A percentile compares a stretch with the other conserved stretches of the same genome.
These are phyloP conservation scores for Chionodraco myersi DNA, from an alignment of 2,113 vertebrate genomes.

Conservation along the genomic window DNA sequence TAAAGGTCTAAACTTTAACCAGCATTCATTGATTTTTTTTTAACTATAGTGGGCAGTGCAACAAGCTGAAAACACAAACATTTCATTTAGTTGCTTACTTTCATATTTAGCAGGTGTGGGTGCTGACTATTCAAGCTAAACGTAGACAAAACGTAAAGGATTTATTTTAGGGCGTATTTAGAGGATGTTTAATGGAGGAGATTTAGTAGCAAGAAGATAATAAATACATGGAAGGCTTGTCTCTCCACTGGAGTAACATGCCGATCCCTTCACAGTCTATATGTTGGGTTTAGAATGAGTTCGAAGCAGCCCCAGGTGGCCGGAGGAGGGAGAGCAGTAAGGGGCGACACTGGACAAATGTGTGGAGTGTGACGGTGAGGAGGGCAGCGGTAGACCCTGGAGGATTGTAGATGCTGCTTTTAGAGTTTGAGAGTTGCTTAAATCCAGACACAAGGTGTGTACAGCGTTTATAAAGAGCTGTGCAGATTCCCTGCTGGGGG, in stretches of 20 bases:
- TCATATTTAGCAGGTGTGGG: background rate
- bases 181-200: background rate
- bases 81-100: background rate
- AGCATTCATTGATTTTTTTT: background rate
- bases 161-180: background rate
- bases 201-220: background rate
- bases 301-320: conserved; percentile 15
- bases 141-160: background rate
- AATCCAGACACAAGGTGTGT: conserved; percentile 16
- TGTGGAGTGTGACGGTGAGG: conserved; percentile 43
- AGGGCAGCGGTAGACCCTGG: conserved; percentile 23
- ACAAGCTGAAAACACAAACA: background rate
- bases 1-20: background rate
- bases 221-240: background rate
- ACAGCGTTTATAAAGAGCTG: conserved; percentile 13
- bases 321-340: background rate
- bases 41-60: background rate
- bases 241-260: background rate
- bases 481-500: background rate
- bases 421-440: conserved; percentile 13
- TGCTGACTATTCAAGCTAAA: background rate
- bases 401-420: conserved; percentile 15
- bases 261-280: conserved; percentile 12
- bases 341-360: conserved; percentile 6
- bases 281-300: conserved; percentile 12